A percentile compares a stretch with the other conserved stretches of the same genome.
These are phyloP conservation scores for Trematomus bernacchii DNA, from an alignment of 2,797 vertebrate species.

Conservation along the genomic window DNA sequence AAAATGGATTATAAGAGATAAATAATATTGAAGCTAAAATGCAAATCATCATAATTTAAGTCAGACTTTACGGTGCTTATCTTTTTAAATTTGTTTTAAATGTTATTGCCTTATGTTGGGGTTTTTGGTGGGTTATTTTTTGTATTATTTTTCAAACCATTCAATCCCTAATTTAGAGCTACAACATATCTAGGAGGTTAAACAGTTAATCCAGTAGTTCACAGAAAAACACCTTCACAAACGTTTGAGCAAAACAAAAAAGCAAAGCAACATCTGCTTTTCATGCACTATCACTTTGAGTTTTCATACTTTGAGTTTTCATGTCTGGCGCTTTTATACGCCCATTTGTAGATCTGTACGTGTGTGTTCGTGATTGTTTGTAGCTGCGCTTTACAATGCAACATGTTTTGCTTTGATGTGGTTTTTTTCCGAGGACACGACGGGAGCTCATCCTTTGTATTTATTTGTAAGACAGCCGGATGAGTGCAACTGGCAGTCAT, in stretches of 20 bases:
- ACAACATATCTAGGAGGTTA: conserved; percentile 18
- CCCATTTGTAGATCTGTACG: conserved; percentile 34
- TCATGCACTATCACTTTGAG: conserved; percentile 8
- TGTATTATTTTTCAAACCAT: neutral
- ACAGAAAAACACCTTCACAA: conserved; percentile 14
- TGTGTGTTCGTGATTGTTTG: conserved; percentile 8
- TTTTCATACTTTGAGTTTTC: conserved; percentile 15
- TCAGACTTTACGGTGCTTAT: conserved; percentile 13
- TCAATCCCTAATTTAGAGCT: conserved; percentile 15
- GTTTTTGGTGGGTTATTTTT: neutral
- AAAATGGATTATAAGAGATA: conserved; percentile 55
- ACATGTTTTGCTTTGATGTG: conserved; percentile 65
- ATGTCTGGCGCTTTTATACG: conserved; percentile 19
- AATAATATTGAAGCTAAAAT: conserved; percentile 35
- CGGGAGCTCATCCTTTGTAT: conserved; percentile 65
- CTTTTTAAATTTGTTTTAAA: neutral
- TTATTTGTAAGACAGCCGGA: conserved; percentile 74
- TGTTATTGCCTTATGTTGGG: conserved; percentile 3
- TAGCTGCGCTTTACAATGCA: conserved; percentile 10
- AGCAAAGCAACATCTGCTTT: neutral
- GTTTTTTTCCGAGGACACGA: conserved; percentile 41
- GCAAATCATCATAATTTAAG: conserved; percentile 30
- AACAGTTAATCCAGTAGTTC: conserved; percentile 7
- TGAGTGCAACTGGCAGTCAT: conserved; percentile 75
- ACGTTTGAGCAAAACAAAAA: neutral